Evolutionary conservation across 2,797 vertebrate genomes (phyloP), one percentile per base, ranked within the genome.

Genomic region (Pantherophis alleghaniensis): DNA sequence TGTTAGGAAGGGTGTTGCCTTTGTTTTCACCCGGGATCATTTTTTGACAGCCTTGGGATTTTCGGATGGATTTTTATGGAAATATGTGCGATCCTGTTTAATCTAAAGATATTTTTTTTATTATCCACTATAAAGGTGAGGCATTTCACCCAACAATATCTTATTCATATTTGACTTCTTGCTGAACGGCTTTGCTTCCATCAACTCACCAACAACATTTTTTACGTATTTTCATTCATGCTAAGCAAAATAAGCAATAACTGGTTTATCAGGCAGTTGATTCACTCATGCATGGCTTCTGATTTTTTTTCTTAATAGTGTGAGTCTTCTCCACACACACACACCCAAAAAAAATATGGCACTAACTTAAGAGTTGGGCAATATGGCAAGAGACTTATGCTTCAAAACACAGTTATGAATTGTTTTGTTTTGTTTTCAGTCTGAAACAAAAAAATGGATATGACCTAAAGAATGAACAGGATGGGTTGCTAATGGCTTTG

Each of bases 91-190:
- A 66, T 66, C 63, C 26, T n/a, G 63, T n/a, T 66, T n/a, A 66
- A 66, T n/a, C 28, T 66, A 28, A 66, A 13, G 0, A 97, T 97
- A 97, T 61, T 2, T 97, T 66, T 32, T 97, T 97, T 3, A 97
- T 96, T 93, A 95, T 93, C 59, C 95, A 42, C 92, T 96, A 93
- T 89, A 95, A 95, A 93, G 93, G 91, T 0, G 87, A 96, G 93
- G 61, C 93, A 95, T 92, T 96, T 95, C 94, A 94, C 90, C 92
- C 95, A 87, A 66, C 12, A 66, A 92, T 96, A 97, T 63, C 61
- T 93, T 96, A 90, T 91, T 96, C 91, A 94, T 95, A 96, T 95
- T 96, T 94, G 87, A 47, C 95, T 95, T 94, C 95, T 93, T 96
- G 93, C 53, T n/a, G 47, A 94, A 94, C 83, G 86, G 94, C 24